Evolutionary conservation across 2,797 vertebrate genomes (phyloP).

Genomic region (Tangara arthus): DNA sequence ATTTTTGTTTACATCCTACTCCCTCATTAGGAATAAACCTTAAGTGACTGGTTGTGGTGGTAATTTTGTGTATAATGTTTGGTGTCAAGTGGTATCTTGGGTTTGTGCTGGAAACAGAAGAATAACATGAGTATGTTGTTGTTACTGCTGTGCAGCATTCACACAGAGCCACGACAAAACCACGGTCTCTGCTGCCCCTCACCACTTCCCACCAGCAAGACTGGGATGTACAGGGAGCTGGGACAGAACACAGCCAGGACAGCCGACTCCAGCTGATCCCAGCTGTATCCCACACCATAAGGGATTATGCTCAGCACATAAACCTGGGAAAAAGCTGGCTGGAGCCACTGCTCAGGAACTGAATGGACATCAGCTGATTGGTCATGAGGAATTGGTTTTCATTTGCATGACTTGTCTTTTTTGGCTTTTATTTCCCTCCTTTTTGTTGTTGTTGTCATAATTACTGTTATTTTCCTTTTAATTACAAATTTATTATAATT

Average conservation of each 20-base stretch:
- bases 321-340: background rate
- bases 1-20: background rate
- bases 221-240: fast-evolving
- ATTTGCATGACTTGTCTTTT: background rate
- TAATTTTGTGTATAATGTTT: background rate
- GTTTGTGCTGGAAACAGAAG: background rate
- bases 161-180: background rate
- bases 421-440: background rate
- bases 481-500: background rate
- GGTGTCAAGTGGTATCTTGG: background rate
- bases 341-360: background rate
- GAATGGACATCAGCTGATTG: fast-evolving
- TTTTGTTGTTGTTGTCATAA: no score
- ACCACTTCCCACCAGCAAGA: background rate
- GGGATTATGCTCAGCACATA: background rate
- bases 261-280: background rate
- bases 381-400: background rate
- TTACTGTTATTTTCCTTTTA: background rate
- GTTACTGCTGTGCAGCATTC: background rate
- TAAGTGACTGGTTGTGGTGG: background rate
- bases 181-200: background rate
- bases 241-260: background rate
- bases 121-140: background rate
- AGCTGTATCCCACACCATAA: no score
- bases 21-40: background rate